Conservation (phyloP, 1,140 invertebrate genomes). For the Matsumurasca onukii region DNA sequence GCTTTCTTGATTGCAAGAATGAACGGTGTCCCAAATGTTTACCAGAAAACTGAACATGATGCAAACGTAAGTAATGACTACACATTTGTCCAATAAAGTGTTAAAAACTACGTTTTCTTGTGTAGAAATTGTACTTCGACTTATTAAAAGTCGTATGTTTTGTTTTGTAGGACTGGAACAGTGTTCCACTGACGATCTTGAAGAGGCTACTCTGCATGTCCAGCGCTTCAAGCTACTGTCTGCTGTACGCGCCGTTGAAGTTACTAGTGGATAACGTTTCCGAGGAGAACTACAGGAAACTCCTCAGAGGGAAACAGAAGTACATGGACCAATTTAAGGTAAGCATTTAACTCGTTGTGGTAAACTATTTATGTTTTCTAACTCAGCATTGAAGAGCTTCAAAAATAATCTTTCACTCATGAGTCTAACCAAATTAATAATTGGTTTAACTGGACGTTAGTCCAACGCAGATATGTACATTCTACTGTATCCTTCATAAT, state of each 20-base stretch:
- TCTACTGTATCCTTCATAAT: too few species aligned
- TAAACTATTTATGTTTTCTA: too few species aligned
- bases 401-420: too few species aligned
- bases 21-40: slow-evolving; percentile 37
- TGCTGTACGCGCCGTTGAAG: slow-evolving; percentile 35
- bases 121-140: too few species aligned
- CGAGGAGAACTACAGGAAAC: slow-evolving; percentile 14
- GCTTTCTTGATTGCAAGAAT: slow-evolving; percentile 33
- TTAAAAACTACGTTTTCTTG: too few species aligned
- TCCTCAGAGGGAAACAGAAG: slow-evolving; percentile 31
- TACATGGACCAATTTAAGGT: slow-evolving; percentile 34
- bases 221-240: slow-evolving; percentile 1
- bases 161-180: slow-evolving; percentile 38
- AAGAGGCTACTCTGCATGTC: slow-evolving; percentile 30
- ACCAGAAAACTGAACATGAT: slow-evolving; percentile 33
- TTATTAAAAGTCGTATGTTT: too few species aligned
- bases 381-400: too few species aligned
- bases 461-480: too few species aligned
- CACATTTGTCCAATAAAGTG: too few species aligned
- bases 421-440: too few species aligned
- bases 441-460: too few species aligned
- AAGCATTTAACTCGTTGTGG: slow-evolving; percentile 8
- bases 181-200: slow-evolving; percentile 19
- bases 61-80: slow-evolving; percentile 40
- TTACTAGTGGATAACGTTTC: slow-evolving; percentile 29